These are phyloP conservation scores for Lottia gigantea DNA, from an alignment of 2,888 invertebrate genomes.

Conservation along the genomic window DNA sequence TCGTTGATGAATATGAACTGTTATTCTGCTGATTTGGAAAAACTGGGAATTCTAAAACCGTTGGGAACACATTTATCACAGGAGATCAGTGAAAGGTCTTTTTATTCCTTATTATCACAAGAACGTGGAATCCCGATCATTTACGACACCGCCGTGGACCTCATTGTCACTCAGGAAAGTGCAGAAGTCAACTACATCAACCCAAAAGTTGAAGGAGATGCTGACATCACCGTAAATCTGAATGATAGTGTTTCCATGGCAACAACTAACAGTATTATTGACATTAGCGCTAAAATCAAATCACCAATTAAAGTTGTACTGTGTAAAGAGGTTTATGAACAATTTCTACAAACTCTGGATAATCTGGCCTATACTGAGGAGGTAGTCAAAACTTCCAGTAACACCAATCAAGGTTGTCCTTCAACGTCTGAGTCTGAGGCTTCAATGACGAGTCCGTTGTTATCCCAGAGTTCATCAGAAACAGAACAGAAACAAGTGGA, in stretches of 20 bases:
- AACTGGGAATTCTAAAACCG: slow-evolving; percentile 28
- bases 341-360: slow-evolving; percentile 74
- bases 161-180: slow-evolving; percentile 73
- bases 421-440: neutral
- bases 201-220: slow-evolving; percentile 41
- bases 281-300: slow-evolving; percentile 82
- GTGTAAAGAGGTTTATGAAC: slow-evolving; percentile 88
- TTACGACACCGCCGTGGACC: slow-evolving; percentile 86
- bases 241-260: slow-evolving; percentile 9
- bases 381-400: neutral
- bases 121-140: slow-evolving; percentile 80
- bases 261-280: slow-evolving; percentile 49
- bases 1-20: slow-evolving; percentile 89
- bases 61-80: neutral
- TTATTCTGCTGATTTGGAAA: slow-evolving; percentile 78
- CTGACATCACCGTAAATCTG: neutral
- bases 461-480: slow-evolving; percentile 9
- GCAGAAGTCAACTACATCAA: slow-evolving; percentile 47
- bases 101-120: slow-evolving; percentile 29
- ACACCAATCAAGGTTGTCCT: neutral
- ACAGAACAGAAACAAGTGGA: slow-evolving; percentile 4
- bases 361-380: slow-evolving; percentile 52
- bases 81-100: slow-evolving; percentile 13
- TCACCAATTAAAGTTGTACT: slow-evolving; percentile 87
- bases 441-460: neutral